Conservation (phyloP, 2,113 vertebrate species). For the Hyaena hyaena region DNA sequence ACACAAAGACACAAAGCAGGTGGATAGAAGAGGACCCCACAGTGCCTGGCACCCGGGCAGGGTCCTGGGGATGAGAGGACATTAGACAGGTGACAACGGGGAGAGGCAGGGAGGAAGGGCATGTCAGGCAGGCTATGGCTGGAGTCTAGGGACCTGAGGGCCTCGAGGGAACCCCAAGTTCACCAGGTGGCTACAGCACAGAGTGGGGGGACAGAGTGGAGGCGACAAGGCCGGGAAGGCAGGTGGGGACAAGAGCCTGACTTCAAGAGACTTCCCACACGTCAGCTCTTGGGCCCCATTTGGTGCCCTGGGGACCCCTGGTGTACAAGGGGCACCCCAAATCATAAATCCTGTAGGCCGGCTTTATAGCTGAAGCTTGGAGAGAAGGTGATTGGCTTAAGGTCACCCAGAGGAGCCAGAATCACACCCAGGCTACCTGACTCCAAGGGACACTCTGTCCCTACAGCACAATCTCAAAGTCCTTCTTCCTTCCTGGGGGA, state of each 20-base stretch:
- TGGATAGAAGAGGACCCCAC: background rate
- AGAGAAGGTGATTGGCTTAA: background rate
- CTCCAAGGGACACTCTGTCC: background rate
- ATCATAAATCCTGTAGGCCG: background rate
- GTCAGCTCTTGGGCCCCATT: background rate
- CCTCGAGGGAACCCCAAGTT: background rate
- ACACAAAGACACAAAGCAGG: background rate
- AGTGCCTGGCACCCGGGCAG: background rate
- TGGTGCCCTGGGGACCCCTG: background rate
- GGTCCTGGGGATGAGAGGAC: background rate
- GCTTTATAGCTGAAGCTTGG: background rate
- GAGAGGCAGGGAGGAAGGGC: background rate
- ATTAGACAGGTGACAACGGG: background rate
- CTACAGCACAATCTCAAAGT: background rate
- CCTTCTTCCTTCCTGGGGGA: background rate
- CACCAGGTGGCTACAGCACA: background rate
- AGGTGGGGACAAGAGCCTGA: background rate
- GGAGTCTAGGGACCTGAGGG: background rate
- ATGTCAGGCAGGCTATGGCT: background rate
- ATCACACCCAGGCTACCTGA: background rate
- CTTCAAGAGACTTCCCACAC: background rate
- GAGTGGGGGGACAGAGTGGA: background rate
- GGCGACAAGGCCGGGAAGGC: background rate
- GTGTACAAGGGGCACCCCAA: background rate
- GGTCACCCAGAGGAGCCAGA: background rate